Base-by-base conservation (phyloP, 2,113 vertebrate genomes). In the Oncorhynchus masou region DNA sequence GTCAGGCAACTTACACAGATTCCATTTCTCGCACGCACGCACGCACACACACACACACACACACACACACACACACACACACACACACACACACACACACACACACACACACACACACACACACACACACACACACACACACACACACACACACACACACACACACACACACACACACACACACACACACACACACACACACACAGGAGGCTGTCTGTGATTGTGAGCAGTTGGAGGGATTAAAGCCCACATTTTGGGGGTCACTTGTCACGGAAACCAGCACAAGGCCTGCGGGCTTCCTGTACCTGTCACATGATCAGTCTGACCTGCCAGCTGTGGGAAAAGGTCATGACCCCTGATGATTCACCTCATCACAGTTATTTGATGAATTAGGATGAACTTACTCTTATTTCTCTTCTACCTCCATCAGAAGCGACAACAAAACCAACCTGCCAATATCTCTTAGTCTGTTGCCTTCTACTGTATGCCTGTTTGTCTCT, bases 271-370 rank as follows among this genome's bases (percentile, higher is more conserved):
- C 22, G 9, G 48, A 65, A 24, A 57, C 64, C 29, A 22, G 16
- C 24, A 5, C 25, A 8, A 8, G 19, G 69, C 68, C 45, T 5
- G 27, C 5, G 69, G n/a, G 48, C 25, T 54, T 72, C 62, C 48
- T 45, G 8, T 45, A 11, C 34, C 34, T 68, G 24, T 62, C 60
- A 71, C 31, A n/a, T 29, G 29, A 59, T n/a, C 64, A 75, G 65
- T 39, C 74, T 39, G 73, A 27, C n/a, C 20, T 25, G n/a, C 51
- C 49, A 39, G 71, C 34, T 39, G 22, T 45, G 15, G 48, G n/a
- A 64, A 72, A 60, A 66, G 25, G 27, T 39, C 22, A 57, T 6
- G n/a, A 67, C 78, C 78, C 39, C 20, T 59, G 48, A n/a, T n/a
- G 19, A 59, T 7, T 54, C 62, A 39, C 54, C 19, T 67, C 24